phyloP scores from a whole-genome alignment of 2,888 invertebrate species.

The Heliconius sara region DNA sequence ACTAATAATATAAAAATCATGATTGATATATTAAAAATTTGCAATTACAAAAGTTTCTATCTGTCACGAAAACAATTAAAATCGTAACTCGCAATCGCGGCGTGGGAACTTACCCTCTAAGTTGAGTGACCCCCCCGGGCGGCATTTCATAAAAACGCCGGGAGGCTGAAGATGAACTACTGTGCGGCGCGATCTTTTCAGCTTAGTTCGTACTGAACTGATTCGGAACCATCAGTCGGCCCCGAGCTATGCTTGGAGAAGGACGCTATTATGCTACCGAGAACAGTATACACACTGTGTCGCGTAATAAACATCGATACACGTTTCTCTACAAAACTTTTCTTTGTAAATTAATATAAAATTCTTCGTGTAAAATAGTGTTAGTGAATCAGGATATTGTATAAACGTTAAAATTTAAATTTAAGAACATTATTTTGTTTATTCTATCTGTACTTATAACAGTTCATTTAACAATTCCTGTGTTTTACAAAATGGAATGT shows the following conservation, averaged over 20 bases:
- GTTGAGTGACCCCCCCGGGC: conserved; percentile 71
- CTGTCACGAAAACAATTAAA: conserved; percentile 20
- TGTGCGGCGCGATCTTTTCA: conserved; percentile 69
- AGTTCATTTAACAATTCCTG: background rate
- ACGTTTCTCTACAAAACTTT: conserved; percentile 49
- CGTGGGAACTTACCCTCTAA: conserved; percentile 56
- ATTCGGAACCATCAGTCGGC: conserved; percentile 64
- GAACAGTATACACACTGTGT: conserved; percentile 48
- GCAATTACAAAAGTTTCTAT: background rate
- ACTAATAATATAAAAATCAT: background rate
- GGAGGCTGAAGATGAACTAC: conserved; percentile 64
- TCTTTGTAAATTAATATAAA: conserved; percentile 29
- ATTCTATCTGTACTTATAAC: background rate
- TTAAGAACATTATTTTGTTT: background rate
- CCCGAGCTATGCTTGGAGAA: conserved; percentile 56
- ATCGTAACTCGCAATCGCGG: conserved; percentile 42
- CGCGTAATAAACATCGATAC: conserved; percentile 78
- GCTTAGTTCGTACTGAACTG: conserved; percentile 51
- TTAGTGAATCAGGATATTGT: conserved; percentile 15
- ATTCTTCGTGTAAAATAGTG: conserved; percentile 29
- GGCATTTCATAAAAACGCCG: conserved; percentile 68
- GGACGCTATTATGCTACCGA: conserved; percentile 52
- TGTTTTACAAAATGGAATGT: background rate
- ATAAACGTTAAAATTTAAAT: background rate
- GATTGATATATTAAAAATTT: background rate